Conservation (phyloP, 2,888 invertebrate genomes). For the Lottia scabra region DNA sequence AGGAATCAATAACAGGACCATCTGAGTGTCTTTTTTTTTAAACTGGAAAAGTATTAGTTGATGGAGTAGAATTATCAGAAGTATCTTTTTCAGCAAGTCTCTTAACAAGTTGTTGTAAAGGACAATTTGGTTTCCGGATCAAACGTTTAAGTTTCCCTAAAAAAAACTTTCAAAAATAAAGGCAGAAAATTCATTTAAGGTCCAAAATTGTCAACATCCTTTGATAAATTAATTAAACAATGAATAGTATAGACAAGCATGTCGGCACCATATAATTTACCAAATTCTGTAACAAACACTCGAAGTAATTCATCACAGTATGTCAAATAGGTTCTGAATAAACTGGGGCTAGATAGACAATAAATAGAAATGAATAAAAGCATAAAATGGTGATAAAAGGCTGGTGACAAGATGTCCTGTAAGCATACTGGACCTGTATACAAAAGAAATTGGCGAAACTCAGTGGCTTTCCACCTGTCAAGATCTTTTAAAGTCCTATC, state of each 20-base stretch:
- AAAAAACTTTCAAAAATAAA: not conserved
- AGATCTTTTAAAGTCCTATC: constrained; percentile 38
- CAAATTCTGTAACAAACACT: constrained; percentile 33
- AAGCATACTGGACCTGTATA: no score
- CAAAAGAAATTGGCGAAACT: no score
- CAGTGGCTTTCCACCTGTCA: constrained; percentile 54
- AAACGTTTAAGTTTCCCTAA: not conserved
- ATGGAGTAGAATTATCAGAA: not conserved
- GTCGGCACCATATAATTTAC: constrained; percentile 27
- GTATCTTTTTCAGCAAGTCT: not conserved
- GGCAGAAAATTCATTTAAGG: not conserved
- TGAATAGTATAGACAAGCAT: no score
- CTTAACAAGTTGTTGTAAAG: not conserved
- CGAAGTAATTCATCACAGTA: not conserved
- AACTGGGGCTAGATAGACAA: no score
- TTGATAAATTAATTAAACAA: no score
- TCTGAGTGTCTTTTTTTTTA: not conserved
- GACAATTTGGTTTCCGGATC: not conserved
- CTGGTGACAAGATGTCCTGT: no score
- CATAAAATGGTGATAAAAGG: no score
- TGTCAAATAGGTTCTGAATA: no score
- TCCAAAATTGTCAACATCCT: no score
- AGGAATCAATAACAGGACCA: not conserved
- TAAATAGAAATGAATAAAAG: constrained; percentile 9
- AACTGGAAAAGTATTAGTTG: not conserved